A percentile compares a stretch with the other conserved stretches of the same genome.
Evolutionary conservation across 2,113 vertebrate genomes (phyloP).

Genomic region (Vimba vimba): DNA sequence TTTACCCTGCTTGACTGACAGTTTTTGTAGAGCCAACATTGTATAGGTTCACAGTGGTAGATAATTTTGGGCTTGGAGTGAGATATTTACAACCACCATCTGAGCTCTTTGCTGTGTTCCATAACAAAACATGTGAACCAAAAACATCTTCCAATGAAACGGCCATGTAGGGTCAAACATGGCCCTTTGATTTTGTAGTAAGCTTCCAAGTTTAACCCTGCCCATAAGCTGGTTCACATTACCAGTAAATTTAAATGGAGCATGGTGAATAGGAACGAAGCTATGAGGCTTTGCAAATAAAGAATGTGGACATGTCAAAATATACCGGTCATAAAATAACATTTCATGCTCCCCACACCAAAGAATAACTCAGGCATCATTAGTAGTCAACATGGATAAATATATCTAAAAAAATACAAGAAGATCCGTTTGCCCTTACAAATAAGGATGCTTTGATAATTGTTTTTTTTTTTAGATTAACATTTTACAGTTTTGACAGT

Average conservation of each 20-base stretch:
- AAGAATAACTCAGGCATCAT: neutral
- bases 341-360: neutral
- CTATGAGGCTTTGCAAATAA: conserved; percentile 17
- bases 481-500: neutral
- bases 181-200: conserved; percentile 21
- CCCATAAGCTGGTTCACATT: conserved; percentile 26
- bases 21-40: neutral
- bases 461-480: neutral
- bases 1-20: neutral
- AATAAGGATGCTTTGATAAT: neutral
- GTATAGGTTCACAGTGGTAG: neutral
- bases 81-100: conserved; percentile 35
- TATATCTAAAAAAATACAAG: neutral
- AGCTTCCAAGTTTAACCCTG: conserved; percentile 24
- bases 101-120: conserved; percentile 20
- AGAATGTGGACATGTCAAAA: conserved; percentile 23
- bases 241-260: conserved; percentile 20
- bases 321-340: neutral
- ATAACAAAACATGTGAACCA: conserved; percentile 15
- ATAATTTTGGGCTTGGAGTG: neutral
- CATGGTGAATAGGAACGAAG: conserved; percentile 16
- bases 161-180: conserved; percentile 15
- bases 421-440: neutral
- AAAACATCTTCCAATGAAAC: conserved; percentile 14
- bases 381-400: neutral